Evolutionary conservation across 2,888 invertebrate species (phyloP).

Genomic region (Anoncus sp.): DNA sequence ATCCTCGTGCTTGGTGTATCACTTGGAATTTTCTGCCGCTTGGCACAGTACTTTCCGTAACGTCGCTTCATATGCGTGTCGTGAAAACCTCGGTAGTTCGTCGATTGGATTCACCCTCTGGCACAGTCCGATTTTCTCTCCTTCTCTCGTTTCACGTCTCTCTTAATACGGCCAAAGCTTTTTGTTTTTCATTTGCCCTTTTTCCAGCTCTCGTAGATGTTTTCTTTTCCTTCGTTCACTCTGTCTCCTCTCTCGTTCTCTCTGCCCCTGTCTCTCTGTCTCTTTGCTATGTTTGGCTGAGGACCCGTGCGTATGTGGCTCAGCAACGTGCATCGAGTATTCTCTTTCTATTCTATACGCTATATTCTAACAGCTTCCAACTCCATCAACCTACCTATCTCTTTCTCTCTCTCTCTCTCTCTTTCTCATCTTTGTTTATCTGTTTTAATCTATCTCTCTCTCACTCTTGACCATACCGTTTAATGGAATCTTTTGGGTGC

Average conservation of each 20-base stretch:
- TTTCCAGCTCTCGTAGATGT: background rate
- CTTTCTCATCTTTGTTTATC: background rate
- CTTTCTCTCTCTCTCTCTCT: slow-evolving; percentile 1
- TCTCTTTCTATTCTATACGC: slow-evolving; percentile 32
- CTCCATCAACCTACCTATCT: slow-evolving; percentile 13
- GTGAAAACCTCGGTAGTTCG: slow-evolving; percentile 11
- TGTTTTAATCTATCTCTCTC: slow-evolving; percentile 23
- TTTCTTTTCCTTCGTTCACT: slow-evolving; percentile 6
- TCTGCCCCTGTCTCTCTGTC: background rate
- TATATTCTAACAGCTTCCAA: slow-evolving; percentile 23
- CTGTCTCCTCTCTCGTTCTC: no score
- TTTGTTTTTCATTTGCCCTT: slow-evolving; percentile 13
- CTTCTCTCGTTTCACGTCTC: slow-evolving; percentile 3
- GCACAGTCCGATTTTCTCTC: slow-evolving; percentile 9
- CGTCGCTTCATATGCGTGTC: slow-evolving; percentile 59
- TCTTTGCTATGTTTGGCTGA: background rate
- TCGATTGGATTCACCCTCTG: slow-evolving; percentile 23
- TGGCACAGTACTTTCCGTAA: slow-evolving; percentile 57
- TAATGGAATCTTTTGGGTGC: slow-evolving; percentile 75
- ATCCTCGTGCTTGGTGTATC: background rate
- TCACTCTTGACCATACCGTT: slow-evolving; percentile 57
- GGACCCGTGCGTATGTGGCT: slow-evolving; percentile 1
- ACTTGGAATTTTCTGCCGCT: slow-evolving; percentile 1
- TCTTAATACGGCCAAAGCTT: background rate
- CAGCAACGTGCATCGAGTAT: slow-evolving; percentile 26